Percentiles rank a stretch among this genome's conserved stretches.
Conservation (phyloP, 2,888 invertebrate species). For the Papilio gigon region DNA sequence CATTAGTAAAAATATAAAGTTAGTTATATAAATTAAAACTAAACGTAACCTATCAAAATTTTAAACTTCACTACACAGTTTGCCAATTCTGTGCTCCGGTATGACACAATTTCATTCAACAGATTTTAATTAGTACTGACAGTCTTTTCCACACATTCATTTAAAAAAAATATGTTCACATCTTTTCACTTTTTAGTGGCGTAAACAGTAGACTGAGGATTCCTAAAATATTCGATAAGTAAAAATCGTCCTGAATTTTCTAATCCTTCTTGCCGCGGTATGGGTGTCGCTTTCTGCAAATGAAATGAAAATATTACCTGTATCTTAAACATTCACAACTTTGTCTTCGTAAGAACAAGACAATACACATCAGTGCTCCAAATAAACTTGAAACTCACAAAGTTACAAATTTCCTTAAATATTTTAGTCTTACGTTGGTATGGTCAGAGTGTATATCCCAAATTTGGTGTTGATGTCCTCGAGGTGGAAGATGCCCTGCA, state of each 20-base stretch:
- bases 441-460: slow-evolving; percentile 74
- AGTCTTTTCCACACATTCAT: neutral
- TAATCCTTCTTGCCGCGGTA: slow-evolving; percentile 69
- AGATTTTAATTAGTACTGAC: neutral
- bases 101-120: neutral
- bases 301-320: slow-evolving; percentile 36
- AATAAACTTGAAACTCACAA: slow-evolving; percentile 41
- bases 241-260: slow-evolving; percentile 4
- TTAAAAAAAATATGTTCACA: neutral
- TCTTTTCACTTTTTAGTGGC: neutral
- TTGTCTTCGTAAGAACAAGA: neutral
- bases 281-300: slow-evolving; percentile 75
- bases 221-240: neutral
- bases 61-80: neutral
- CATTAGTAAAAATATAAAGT: neutral
- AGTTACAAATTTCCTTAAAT: too few species aligned
- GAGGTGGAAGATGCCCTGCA: slow-evolving; percentile 68
- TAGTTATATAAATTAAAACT: neutral
- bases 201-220: neutral
- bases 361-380: neutral
- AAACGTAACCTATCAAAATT: slow-evolving; percentile 6
- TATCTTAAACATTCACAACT: neutral
- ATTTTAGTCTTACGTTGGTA: slow-evolving; percentile 72
- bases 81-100: neutral
- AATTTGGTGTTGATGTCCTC: slow-evolving; percentile 75